Conservation (phyloP, 37 sponge, comb jelly and placozoan genomes). For the Oscarella lobularis region DNA sequence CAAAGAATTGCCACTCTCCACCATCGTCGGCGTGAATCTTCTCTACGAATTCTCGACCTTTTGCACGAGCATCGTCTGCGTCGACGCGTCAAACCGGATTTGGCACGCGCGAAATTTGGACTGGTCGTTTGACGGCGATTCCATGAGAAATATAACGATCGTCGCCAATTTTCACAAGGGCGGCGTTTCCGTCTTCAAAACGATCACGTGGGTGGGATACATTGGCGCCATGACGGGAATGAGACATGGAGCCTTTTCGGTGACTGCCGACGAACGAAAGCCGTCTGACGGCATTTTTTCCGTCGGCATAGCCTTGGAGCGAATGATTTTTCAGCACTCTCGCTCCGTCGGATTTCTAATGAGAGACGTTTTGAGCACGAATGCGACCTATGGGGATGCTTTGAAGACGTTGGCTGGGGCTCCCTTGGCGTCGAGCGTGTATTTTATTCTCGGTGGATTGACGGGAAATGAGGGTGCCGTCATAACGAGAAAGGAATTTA, state of each 20-base stretch:
- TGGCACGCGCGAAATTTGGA: not conserved
- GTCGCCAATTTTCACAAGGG: not conserved
- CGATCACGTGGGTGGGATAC: constrained; percentile 3
- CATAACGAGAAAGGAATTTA: constrained; percentile 48
- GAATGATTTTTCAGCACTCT: not conserved
- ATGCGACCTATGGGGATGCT: not conserved
- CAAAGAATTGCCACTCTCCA: not conserved
- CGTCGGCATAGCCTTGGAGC: not conserved
- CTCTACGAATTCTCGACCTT: not conserved
- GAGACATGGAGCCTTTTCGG: not conserved
- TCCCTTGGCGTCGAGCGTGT: not conserved
- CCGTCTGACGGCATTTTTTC: not conserved
- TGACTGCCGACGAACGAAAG: not conserved
- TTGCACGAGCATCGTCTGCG: not conserved
- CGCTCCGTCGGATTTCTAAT: not conserved
- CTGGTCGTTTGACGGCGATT: not conserved
- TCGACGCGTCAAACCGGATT: not conserved
- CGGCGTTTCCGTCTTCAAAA: not conserved
- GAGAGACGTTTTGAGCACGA: not conserved
- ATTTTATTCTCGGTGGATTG: not conserved
- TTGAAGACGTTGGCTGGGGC: not conserved
- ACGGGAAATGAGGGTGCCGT: constrained; percentile 11
- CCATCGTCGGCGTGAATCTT: not conserved
- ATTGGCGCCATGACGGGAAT: not conserved
- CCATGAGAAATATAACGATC: not conserved